phyloP scores from a whole-genome alignment of 1,140 invertebrate genomes.

The Panagrolaimus sp. region DNA sequence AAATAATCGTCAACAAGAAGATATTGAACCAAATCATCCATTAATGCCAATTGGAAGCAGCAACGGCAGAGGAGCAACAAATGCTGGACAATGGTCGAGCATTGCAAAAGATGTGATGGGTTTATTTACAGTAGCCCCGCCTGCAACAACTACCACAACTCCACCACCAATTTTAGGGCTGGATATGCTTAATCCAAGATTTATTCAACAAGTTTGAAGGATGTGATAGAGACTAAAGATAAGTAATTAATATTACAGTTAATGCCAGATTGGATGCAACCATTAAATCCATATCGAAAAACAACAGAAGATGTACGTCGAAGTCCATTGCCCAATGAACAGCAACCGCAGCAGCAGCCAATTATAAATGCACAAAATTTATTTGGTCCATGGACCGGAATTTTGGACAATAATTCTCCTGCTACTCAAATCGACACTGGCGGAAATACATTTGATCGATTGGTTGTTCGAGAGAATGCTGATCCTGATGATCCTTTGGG shows the following conservation, averaged over 20 bases:
- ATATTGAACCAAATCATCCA: background rate
- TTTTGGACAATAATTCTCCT: background rate
- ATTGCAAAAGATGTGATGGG: slow-evolving; percentile 30
- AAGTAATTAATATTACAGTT: background rate
- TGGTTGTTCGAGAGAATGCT: slow-evolving; percentile 38
- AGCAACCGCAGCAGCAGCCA: background rate
- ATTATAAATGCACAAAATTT: background rate
- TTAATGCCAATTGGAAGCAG: background rate
- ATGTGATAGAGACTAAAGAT: no score
- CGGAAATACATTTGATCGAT: slow-evolving; percentile 31
- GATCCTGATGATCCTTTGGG: slow-evolving; percentile 13
- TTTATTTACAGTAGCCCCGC: slow-evolving; percentile 12
- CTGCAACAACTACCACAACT: slow-evolving; percentile 24
- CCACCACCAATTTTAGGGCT: background rate
- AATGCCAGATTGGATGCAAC: slow-evolving; percentile 14
- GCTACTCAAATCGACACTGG: slow-evolving; percentile 35
- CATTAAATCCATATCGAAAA: background rate
- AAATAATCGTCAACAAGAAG: no score
- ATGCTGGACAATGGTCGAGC: slow-evolving; percentile 14
- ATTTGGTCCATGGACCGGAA: no score
- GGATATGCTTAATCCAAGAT: slow-evolving; percentile 9
- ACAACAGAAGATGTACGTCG: no score
- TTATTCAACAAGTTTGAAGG: background rate
- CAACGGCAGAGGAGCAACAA: background rate
- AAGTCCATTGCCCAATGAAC: no score